Evolutionary conservation across 2,113 vertebrate species (phyloP), one percentile per base, ranked within the genome.

Genomic region (Cochlearius cochlearius): DNA sequence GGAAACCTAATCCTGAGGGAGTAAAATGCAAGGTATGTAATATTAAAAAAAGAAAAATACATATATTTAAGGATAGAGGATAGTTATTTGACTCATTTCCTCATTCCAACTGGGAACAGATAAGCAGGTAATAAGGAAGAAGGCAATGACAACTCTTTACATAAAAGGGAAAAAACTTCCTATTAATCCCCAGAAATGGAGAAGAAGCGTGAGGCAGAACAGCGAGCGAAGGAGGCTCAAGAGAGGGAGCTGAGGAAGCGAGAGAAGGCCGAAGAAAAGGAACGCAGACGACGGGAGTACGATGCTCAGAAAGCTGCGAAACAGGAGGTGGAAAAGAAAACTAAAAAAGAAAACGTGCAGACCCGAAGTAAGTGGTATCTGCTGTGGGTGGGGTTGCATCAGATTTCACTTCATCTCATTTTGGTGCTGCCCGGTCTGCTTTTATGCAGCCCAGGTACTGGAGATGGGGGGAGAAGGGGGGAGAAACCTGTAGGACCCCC

Each of bases 261-360:
- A 90, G 99, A 99, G 97, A 99, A 99, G 96, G 99, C 99, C 0
- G 99, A 99, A 79, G 99, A 99, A 88, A 99, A 99, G 96, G 99
- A 99, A 92, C 99, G 98, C 90, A 98, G 99, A 66, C 98, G 99
- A 90, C 98, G 98, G 86, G 99, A 99, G 86, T 99, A 99, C 0
- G 98, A 99, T 14, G 99, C 99, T 76, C 99, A 99, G 94, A 98
- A 98, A 97, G 98, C 98, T 5, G 98, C 99, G 11, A 98, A 99
- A 76, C 98, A 98, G 96, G 99, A 99, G 92, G 97, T 91, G 32
- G 99, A 99, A 91, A 98, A 99, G 97, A 99, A 98, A 96, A 98
- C 98, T 79, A 99, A 98, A 64, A 98, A 98, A 94, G 98, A 98
- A 87, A 75, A 72, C 0, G 90, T 96, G 39, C 97, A 98, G 66